Conservation (phyloP, 2,113 vertebrate species). For the Vulpes lagopus region DNA sequence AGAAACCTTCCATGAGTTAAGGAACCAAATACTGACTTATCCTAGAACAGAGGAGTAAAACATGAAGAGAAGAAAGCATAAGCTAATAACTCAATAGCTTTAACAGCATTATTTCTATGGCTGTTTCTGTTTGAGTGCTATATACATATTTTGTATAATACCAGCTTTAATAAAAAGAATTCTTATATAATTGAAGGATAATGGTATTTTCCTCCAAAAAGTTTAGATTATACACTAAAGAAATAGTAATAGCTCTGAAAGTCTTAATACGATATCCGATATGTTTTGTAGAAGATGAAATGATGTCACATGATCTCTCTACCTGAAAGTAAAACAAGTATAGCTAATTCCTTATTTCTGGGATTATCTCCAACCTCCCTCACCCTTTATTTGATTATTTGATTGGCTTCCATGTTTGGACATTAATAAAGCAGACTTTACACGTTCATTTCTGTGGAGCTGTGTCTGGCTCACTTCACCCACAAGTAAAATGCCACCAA, state of each 20-base stretch:
- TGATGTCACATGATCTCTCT: not conserved
- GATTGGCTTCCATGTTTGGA: not conserved
- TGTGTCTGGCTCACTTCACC: not conserved
- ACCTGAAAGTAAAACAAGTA: constrained; percentile 1
- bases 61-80: constrained; percentile 29
- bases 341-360: not conserved
- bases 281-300: not conserved
- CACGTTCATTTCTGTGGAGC: not conserved
- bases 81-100: not conserved
- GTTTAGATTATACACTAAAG: not conserved
- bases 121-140: not conserved
- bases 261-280: not conserved
- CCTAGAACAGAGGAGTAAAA: not conserved
- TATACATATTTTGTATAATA: not conserved
- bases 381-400: not conserved
- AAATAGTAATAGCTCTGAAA: constrained; percentile 41
- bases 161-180: constrained; percentile 21
- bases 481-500: not conserved
- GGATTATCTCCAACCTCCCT: not conserved
- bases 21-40: not conserved
- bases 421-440: not conserved
- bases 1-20: not conserved
- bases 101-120: not conserved
- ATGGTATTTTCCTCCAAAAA: not conserved
- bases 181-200: not conserved